Evolutionary conservation across 2,113 vertebrate species (phyloP).

Genomic region (Hemicordylus capensis): DNA sequence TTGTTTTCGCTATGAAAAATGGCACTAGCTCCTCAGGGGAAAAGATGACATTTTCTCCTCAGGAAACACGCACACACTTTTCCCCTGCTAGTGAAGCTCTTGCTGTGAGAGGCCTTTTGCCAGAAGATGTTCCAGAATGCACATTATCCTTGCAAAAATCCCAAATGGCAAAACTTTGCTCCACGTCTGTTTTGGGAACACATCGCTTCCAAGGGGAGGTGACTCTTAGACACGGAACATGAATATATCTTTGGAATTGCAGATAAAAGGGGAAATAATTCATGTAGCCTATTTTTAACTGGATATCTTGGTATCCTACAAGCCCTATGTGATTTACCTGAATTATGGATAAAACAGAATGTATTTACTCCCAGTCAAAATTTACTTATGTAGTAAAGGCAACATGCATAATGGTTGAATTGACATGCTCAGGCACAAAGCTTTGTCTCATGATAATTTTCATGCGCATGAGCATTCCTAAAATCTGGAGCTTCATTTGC

Average conservation of each 20-base stretch:
- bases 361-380: neutral
- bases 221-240: neutral
- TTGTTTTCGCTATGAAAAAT: neutral
- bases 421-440: neutral
- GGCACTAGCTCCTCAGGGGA: neutral
- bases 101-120: neutral
- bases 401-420: neutral
- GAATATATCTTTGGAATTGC: neutral
- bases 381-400: neutral
- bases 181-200: neutral
- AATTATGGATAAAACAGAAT: neutral
- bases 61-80: neutral
- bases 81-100: neutral
- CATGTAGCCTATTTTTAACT: neutral
- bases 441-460: neutral
- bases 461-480: neutral
- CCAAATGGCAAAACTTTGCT: conserved; percentile 7
- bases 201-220: neutral
- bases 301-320: neutral
- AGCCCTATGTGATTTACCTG: neutral
- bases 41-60: conserved; percentile 15
- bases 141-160: conserved; percentile 1
- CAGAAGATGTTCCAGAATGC: conserved; percentile 2
- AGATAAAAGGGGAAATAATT: neutral
- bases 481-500: neutral